A percentile compares a stretch with the other conserved stretches of the same genome.
phyloP scores from a whole-genome alignment of 2,888 invertebrate genomes.

The Candidula unifasciata region DNA sequence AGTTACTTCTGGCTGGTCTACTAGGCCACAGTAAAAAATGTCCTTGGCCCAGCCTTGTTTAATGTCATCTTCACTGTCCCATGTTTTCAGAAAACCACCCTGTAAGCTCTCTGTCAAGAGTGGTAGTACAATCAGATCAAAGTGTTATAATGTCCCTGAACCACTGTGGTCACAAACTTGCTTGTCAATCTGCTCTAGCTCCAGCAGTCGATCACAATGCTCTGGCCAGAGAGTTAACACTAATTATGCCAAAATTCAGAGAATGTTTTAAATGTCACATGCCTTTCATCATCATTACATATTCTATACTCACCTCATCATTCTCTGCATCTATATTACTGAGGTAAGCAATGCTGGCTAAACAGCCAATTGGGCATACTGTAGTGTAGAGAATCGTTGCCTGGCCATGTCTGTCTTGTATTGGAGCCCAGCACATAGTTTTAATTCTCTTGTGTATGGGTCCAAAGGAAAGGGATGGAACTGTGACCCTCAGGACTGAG shows the following conservation, averaged over 20 bases:
- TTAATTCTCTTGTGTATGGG: conserved; percentile 62
- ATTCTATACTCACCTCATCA: conserved; percentile 39
- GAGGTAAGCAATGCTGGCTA: conserved; percentile 65
- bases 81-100: no score
- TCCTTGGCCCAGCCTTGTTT: no score
- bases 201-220: no score
- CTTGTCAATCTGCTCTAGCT: no score
- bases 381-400: conserved; percentile 68
- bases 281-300: neutral
- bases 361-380: conserved; percentile 65
- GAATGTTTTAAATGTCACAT: neutral
- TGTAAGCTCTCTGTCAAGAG: no score
- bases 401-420: conserved; percentile 45
- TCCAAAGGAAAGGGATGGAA: neutral
- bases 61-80: no score
- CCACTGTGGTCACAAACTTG: no score
- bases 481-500: neutral
- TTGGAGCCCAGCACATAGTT: conserved; percentile 68
- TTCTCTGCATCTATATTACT: conserved; percentile 55
- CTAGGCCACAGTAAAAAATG: no score
- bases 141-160: no score
- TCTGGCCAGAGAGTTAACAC: no score
- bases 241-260: neutral
- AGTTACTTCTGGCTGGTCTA: no score
- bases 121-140: no score